These are phyloP conservation scores for Nothobranchius furzeri DNA, from an alignment of 2,113 vertebrate genomes.

Conservation along the genomic window DNA sequence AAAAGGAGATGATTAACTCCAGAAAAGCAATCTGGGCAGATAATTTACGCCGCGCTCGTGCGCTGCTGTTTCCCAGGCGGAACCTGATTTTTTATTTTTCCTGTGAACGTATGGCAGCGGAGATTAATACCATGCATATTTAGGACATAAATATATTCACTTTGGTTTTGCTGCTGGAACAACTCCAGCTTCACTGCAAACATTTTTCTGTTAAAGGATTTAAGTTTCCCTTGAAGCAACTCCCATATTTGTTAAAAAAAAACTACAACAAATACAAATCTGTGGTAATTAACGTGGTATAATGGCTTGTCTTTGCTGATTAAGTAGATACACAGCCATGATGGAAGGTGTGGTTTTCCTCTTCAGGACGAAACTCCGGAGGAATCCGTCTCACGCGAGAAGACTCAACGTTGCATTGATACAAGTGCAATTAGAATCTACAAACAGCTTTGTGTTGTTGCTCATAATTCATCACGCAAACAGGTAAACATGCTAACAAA, in stretches of 20 bases:
- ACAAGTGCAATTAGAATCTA: slow-evolving; percentile 61
- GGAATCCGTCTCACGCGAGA: slow-evolving; percentile 47
- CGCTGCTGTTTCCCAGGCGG: slow-evolving; percentile 37
- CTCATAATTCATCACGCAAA: slow-evolving; percentile 60
- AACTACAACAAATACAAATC: slow-evolving; percentile 16
- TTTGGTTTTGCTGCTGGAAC: slow-evolving; percentile 31
- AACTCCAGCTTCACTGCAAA: slow-evolving; percentile 16
- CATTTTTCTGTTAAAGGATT: background rate
- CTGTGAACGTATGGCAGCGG: slow-evolving; percentile 9
- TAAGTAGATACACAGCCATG: slow-evolving; percentile 39
- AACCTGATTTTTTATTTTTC: slow-evolving; percentile 22
- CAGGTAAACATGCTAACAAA: slow-evolving; percentile 62
- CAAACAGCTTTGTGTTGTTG: slow-evolving; percentile 39
- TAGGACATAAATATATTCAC: slow-evolving; percentile 4
- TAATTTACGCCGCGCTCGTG: slow-evolving; percentile 59
- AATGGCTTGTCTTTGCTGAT: slow-evolving; percentile 54
- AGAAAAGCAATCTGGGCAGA: slow-evolving; percentile 65
- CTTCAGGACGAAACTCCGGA: slow-evolving; percentile 36
- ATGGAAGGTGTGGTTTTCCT: slow-evolving; percentile 34
- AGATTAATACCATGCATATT: slow-evolving; percentile 24
- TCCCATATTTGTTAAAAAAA: slow-evolving; percentile 1
- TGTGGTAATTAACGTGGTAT: slow-evolving; percentile 46
- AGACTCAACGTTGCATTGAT: slow-evolving; percentile 35
- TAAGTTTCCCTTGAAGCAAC: background rate
- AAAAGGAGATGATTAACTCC: slow-evolving; percentile 79